Percentiles rank a stretch among this genome's conserved stretches.
Conservation (phyloP, 2,113 vertebrate species). For the Pelmatolapia mariae region DNA sequence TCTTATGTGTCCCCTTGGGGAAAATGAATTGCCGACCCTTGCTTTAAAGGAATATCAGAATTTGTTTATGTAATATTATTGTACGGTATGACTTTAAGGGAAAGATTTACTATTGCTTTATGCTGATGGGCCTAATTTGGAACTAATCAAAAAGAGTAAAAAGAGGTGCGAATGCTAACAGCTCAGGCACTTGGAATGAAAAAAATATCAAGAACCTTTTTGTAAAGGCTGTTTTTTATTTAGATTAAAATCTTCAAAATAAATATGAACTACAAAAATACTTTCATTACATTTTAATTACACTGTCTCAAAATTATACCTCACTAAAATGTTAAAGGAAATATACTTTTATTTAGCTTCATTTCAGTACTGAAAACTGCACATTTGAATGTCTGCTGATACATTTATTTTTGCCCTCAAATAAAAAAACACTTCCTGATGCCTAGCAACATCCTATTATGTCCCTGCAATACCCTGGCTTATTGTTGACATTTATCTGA, state of each 20-base stretch:
- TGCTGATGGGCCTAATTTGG: background rate
- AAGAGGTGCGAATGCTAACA: background rate
- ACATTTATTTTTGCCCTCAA: background rate
- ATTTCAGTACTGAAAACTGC: background rate
- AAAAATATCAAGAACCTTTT: background rate
- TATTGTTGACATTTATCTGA: constrained; percentile 9
- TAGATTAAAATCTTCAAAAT: background rate
- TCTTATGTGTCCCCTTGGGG: too few species aligned
- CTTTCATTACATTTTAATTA: background rate
- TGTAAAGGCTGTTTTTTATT: background rate
- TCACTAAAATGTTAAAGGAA: background rate
- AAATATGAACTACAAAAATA: background rate
- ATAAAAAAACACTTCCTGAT: background rate
- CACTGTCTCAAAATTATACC: background rate
- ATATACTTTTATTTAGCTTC: background rate
- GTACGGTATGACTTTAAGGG: background rate
- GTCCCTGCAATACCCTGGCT: background rate
- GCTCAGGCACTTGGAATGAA: background rate
- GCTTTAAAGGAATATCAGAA: background rate
- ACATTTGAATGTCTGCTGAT: background rate
- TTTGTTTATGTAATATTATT: background rate
- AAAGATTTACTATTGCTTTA: background rate
- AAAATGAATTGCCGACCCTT: background rate
- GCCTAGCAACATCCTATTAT: background rate
- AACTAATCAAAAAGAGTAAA: background rate